phyloP scores from a whole-genome alignment of 2,888 invertebrate species.

The Chrysina gloriosa region DNA sequence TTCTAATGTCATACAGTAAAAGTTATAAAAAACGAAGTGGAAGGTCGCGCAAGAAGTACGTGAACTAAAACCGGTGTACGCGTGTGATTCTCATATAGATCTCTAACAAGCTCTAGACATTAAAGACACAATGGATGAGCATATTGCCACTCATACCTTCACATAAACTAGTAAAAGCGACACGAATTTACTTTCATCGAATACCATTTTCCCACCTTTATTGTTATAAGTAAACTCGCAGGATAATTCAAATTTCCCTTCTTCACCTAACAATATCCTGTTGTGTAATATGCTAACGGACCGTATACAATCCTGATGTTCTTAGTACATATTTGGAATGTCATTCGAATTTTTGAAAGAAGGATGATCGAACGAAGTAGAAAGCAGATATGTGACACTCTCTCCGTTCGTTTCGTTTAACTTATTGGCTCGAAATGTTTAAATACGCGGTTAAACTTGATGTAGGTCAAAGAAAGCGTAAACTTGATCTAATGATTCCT shows the following conservation, averaged over 20 bases:
- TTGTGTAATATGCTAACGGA: neutral
- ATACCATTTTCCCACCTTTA: neutral
- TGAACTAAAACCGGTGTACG: neutral
- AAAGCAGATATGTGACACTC: conserved; percentile 41
- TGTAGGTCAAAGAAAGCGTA: conserved; percentile 49
- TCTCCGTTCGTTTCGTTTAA: neutral
- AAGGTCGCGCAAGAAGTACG: neutral
- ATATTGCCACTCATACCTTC: too few relatives aligned
- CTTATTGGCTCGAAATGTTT: conserved; percentile 30
- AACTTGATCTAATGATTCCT: conserved; percentile 33
- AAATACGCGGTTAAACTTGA: conserved; percentile 39
- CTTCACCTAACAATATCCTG: neutral
- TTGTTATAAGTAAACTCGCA: neutral
- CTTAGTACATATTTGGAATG: neutral
- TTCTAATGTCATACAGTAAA: conserved; percentile 20
- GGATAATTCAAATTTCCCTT: neutral
- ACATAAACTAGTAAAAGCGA: too few relatives aligned
- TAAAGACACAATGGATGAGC: neutral
- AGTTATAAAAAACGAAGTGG: conserved; percentile 4
- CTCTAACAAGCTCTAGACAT: neutral
- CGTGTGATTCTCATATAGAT: neutral
- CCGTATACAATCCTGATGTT: neutral
- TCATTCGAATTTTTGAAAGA: conserved; percentile 25
- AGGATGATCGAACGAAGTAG: conserved; percentile 39
- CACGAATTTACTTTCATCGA: conserved; percentile 1